These are phyloP conservation scores for Oegoconia quadripuncta DNA, from an alignment of 2,888 invertebrate species.

Conservation along the genomic window DNA sequence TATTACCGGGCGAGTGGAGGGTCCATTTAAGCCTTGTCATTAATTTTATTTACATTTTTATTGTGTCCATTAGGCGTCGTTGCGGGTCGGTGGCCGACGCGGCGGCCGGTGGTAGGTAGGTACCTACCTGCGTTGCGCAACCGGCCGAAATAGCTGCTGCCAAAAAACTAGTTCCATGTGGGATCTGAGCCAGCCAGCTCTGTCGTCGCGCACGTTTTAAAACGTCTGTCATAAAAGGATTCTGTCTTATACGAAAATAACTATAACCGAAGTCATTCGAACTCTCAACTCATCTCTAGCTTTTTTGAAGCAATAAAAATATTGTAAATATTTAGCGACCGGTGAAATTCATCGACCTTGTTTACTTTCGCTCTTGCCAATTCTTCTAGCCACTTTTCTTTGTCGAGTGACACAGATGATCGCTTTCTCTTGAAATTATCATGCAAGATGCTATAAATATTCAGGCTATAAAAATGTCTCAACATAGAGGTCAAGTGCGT, in stretches of 20 bases:
- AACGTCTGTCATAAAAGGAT: constrained; percentile 18
- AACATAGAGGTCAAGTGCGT: constrained; percentile 62
- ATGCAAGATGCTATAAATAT: constrained; percentile 34
- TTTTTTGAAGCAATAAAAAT: background rate
- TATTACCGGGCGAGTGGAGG: constrained; percentile 18
- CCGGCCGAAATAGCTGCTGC: constrained; percentile 58
- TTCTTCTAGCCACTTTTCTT: constrained; percentile 28
- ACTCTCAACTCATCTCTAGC: constrained; percentile 1
- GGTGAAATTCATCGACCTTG: constrained; percentile 25
- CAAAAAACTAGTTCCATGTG: constrained; percentile 72
- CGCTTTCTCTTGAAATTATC: constrained; percentile 17
- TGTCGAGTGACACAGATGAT: constrained; percentile 1
- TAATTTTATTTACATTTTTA: constrained; percentile 67
- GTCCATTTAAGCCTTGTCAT: constrained; percentile 46
- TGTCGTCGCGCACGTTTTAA: constrained; percentile 6
- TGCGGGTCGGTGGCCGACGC: constrained; percentile 60
- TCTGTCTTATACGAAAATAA: constrained; percentile 22
- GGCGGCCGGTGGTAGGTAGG: constrained; percentile 30
- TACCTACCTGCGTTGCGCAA: constrained; percentile 63
- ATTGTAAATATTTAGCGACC: constrained; percentile 1
- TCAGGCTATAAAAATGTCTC: constrained; percentile 46
- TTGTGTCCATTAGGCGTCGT: constrained; percentile 48
- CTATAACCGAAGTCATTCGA: constrained; percentile 7
- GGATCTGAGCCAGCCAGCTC: constrained; percentile 41
- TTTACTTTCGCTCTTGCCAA: constrained; percentile 31